These are phyloP conservation scores for Aplidium turbinatum DNA, from an alignment of 23 tunicate species.

Conservation along the genomic window DNA sequence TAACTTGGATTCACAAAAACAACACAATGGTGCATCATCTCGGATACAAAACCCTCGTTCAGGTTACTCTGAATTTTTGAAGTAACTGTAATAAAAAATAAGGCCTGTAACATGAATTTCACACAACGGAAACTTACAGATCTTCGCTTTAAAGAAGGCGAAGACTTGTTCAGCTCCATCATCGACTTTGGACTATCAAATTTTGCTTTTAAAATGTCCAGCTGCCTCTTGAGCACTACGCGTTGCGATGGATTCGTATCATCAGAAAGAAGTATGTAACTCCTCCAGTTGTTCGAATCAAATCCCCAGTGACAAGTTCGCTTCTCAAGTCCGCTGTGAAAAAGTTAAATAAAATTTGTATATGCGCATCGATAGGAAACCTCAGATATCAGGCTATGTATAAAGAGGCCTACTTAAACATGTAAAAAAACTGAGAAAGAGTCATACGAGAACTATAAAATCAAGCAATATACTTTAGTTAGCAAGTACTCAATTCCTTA, in stretches of 20 bases:
- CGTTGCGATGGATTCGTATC: conserved; percentile 19
- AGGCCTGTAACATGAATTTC: background rate
- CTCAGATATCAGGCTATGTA: too few relatives aligned
- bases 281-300: conserved; percentile 83
- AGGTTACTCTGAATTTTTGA: background rate
- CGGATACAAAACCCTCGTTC: too few relatives aligned
- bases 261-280: conserved; percentile 62
- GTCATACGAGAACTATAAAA: too few relatives aligned
- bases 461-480: too few relatives aligned
- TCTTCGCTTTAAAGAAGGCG: conserved; percentile 7
- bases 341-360: too few relatives aligned
- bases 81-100: background rate
- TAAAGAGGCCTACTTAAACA: too few relatives aligned
- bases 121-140: background rate
- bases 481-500: background rate
- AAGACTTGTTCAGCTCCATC: too few relatives aligned
- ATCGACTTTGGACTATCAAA: conserved; percentile 39
- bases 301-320: conserved; percentile 94
- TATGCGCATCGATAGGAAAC: too few relatives aligned
- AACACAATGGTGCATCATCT: too few relatives aligned
- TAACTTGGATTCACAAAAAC: too few relatives aligned
- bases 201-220: conserved; percentile 48
- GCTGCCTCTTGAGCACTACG: conserved; percentile 44
- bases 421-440: too few relatives aligned
- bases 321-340: conserved; percentile 73